phyloP scores from a whole-genome alignment of 2,888 invertebrate genomes.

The Koerneria pararmatus region DNA sequence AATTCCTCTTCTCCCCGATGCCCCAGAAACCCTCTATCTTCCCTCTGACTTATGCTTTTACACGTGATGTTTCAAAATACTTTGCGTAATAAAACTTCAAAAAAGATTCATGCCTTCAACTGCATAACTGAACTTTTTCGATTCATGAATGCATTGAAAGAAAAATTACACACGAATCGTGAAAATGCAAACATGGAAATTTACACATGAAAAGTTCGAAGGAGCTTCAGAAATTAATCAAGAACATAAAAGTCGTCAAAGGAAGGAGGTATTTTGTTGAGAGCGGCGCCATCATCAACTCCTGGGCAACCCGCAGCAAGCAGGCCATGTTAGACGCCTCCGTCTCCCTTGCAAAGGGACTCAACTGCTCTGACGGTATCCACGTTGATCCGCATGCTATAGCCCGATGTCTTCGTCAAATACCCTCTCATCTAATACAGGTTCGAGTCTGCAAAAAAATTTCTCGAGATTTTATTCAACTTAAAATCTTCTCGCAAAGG shows the following conservation, averaged over 20 bases:
- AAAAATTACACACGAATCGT: neutral
- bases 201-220: no score
- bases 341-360: constrained; percentile 39
- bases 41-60: no score
- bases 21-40: no score
- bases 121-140: neutral
- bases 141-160: neutral
- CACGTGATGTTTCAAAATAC: no score
- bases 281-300: constrained; percentile 83
- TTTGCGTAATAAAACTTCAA: no score
- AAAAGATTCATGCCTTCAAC: no score
- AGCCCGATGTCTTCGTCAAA: constrained; percentile 73
- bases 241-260: neutral
- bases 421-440: constrained; percentile 68
- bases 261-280: constrained; percentile 72
- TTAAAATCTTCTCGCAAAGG: no score
- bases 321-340: constrained; percentile 65
- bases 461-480: no score
- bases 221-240: neutral
- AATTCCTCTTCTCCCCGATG: no score
- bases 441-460: no score
- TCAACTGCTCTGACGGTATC: constrained; percentile 58
- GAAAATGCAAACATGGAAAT: neutral
- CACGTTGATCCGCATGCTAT: constrained; percentile 29
- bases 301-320: constrained; percentile 83